Evolutionary conservation across 2,113 vertebrate genomes (phyloP), one percentile per base, ranked within the genome.

Genomic region (Atlantisia rogersi): DNA sequence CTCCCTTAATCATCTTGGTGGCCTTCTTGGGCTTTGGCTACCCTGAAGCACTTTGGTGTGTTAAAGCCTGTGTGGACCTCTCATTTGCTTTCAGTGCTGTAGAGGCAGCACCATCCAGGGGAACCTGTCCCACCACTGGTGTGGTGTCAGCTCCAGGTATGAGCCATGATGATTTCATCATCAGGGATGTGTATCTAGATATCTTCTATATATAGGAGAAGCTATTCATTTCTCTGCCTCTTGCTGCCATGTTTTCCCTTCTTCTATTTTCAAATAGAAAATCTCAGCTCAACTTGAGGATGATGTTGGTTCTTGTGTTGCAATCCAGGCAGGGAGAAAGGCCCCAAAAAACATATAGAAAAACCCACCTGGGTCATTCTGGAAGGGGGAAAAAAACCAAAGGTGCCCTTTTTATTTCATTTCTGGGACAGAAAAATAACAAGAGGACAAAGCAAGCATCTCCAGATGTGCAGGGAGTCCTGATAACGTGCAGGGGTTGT

Each of bases 71-170:
- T 5, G 6, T 32, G 58, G 44, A 17, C 8, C 21, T n/a, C 37
- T 78, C 0, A 0, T 76, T 82, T 88, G 32, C 59, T 90, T 82
- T 82, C 0, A 2, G 16, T 88, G 15, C 82, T 52, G 12, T 21
- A 1, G 15, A 1, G 15, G 64, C 31, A 40, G 32, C 37, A 37
- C 28, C 55, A 9, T 53, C 39, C 28, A 26, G 48, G 71, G 79
- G 19, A 55, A 26, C 11, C 0, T 46, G 2, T 80, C 75, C 48
- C 53, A 60, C 32, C 0, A 0, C 50, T 60, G 75, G 39, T 4
- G 3, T 0, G 0, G 35, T 42, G 35, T 63, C 40, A 58, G 44
- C 65, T 82, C 28, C 39, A 37, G 42, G 28, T 44, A 16, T 1
- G 1, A 55, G 39, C 1, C 1, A 2, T 86, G 71, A 48, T 2